These are phyloP conservation scores for Melanotaenia duboulayi DNA, from an alignment of 2,113 vertebrate species.

Conservation along the genomic window DNA sequence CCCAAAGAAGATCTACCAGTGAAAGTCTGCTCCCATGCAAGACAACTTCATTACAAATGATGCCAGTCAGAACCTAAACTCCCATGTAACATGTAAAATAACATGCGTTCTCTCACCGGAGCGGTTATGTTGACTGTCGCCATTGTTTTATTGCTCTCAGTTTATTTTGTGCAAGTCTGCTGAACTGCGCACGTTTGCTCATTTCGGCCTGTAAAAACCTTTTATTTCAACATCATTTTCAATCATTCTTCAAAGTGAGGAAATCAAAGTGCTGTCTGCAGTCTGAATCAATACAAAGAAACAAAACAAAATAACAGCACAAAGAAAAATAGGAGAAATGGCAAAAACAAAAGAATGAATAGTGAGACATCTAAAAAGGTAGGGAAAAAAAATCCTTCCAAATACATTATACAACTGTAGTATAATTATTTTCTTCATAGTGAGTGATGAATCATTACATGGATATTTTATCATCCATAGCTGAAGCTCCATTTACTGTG, in stretches of 20 bases:
- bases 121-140: too few relatives aligned
- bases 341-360: not conserved
- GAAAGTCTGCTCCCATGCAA: constrained; percentile 23
- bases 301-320: not conserved
- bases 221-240: constrained; percentile 28
- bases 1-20: not conserved
- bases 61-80: constrained; percentile 22
- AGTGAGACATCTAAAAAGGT: too few relatives aligned
- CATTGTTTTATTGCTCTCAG: too few relatives aligned
- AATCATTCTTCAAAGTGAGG: constrained; percentile 14
- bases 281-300: constrained; percentile 4
- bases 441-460: not conserved
- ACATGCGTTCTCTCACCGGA: too few relatives aligned
- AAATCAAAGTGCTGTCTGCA: not conserved
- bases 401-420: not conserved
- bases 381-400: not conserved
- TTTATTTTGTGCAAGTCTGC: too few relatives aligned
- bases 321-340: not conserved
- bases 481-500: too few relatives aligned
- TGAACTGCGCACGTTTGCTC: not conserved
- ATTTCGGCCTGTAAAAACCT: constrained; percentile 21
- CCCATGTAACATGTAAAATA: constrained; percentile 15
- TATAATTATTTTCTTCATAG: not conserved
- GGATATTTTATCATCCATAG: too few relatives aligned
- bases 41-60: constrained; percentile 42